Evolutionary conservation across 2,888 invertebrate genomes (phyloP).

Genomic region (Malthinus flaveolus): DNA sequence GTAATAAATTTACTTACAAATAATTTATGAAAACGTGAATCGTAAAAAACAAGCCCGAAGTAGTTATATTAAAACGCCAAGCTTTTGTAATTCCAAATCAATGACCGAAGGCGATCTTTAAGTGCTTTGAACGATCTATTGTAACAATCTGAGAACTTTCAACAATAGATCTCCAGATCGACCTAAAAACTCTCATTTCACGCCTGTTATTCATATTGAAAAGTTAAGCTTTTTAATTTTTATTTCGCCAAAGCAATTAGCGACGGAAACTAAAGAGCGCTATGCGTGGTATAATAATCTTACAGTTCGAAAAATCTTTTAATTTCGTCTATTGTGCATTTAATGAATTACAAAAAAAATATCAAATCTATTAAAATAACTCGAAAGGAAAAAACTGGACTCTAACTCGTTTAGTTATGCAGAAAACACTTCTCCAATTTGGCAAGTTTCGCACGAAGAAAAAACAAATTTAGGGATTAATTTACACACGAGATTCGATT

Average conservation of each 20-base stretch:
- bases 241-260: conserved; percentile 34
- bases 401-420: no score
- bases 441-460: background rate
- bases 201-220: conserved; percentile 48
- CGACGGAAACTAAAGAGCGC: conserved; percentile 19
- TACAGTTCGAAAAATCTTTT: conserved; percentile 15
- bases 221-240: conserved; percentile 34
- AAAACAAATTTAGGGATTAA: conserved; percentile 17
- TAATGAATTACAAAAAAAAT: no score
- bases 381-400: background rate
- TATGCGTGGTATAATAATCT: no score
- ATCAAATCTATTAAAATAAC: conserved; percentile 19
- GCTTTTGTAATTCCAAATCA: conserved; percentile 31
- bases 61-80: conserved; percentile 19
- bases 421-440: no score
- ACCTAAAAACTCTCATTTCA: conserved; percentile 49
- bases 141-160: conserved; percentile 30
- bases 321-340: conserved; percentile 6
- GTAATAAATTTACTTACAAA: conserved; percentile 18
- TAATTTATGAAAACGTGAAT: conserved; percentile 26
- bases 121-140: conserved; percentile 33
- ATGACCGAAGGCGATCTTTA: conserved; percentile 27
- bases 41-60: conserved; percentile 20
- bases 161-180: conserved; percentile 31
- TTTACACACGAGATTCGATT: conserved; percentile 16